Evolutionary conservation across 2,888 invertebrate genomes (phyloP).

Genomic region (Sabellastarte sp.): DNA sequence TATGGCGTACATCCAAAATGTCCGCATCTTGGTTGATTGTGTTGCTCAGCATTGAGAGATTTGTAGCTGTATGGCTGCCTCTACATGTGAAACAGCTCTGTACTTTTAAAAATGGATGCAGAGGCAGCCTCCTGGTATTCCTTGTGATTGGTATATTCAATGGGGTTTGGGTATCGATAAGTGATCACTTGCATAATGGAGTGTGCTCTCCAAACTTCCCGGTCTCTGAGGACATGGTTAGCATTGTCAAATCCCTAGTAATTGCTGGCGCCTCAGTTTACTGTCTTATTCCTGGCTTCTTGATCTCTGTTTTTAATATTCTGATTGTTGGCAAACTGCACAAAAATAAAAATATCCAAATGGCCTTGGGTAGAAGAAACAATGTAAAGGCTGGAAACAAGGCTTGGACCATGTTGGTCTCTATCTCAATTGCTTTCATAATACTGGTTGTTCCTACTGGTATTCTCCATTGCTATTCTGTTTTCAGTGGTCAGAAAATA

Average conservation of each 20-base stretch:
- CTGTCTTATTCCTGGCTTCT: too few relatives aligned
- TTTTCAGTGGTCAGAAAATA: not conserved
- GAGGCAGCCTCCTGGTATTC: not conserved
- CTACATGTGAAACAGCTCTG: not conserved
- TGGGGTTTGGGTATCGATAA: not conserved
- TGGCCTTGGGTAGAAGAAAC: too few relatives aligned
- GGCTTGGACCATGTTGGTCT: conserved; percentile 3
- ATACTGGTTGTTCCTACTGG: not conserved
- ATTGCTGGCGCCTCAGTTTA: too few relatives aligned
- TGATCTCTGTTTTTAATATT: too few relatives aligned
- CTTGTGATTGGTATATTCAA: not conserved
- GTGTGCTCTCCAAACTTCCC: not conserved
- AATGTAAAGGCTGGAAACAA: too few relatives aligned
- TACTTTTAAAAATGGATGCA: not conserved
- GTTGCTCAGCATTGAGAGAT: conserved; percentile 35
- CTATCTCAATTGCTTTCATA: conserved; percentile 2
- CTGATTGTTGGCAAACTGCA: too few relatives aligned
- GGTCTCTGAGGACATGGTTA: too few relatives aligned
- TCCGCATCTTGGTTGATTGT: conserved; percentile 41
- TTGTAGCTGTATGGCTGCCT: conserved; percentile 25
- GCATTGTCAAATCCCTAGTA: too few relatives aligned
- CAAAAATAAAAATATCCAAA: too few relatives aligned
- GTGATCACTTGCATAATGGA: not conserved
- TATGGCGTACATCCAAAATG: conserved; percentile 35
- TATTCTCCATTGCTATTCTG: not conserved